Conservation (phyloP, 2,888 invertebrate genomes). For the Ormyrus thymus region DNA sequence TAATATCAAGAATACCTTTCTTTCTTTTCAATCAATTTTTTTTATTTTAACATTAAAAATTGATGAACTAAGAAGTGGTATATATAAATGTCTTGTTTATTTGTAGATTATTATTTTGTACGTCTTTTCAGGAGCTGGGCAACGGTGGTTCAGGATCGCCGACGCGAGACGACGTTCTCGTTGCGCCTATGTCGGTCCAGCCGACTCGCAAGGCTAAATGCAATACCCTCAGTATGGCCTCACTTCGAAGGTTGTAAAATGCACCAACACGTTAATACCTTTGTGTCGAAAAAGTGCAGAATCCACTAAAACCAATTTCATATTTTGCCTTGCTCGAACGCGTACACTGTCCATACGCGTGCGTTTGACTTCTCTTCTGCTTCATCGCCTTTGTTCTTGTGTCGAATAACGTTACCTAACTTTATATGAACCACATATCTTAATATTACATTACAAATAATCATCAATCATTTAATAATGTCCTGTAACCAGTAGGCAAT, state of each 20-base stretch:
- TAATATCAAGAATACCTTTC: too few species aligned
- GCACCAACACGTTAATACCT: neutral
- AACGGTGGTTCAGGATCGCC: slow-evolving; percentile 78
- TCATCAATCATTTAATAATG: slow-evolving; percentile 1
- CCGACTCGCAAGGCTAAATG: slow-evolving; percentile 87
- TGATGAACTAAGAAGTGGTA: too few species aligned
- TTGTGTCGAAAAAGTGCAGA: neutral
- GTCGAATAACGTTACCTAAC: slow-evolving; percentile 39
- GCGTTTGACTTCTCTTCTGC: slow-evolving; percentile 32
- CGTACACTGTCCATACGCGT: slow-evolving; percentile 25
- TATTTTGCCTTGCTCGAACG: slow-evolving; percentile 11
- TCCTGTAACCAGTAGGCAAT: slow-evolving; percentile 28
- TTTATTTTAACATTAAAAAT: too few species aligned
- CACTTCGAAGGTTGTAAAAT: slow-evolving; percentile 79
- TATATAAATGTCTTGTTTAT: neutral
- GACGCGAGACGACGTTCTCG: slow-evolving; percentile 79
- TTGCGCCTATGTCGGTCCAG: slow-evolving; percentile 89
- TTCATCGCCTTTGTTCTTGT: slow-evolving; percentile 31
- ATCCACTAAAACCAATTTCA: neutral
- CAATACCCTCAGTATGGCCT: slow-evolving; percentile 80
- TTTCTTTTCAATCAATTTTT: too few species aligned
- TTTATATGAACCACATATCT: slow-evolving; percentile 5
- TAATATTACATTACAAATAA: slow-evolving; percentile 22
- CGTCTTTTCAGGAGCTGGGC: slow-evolving; percentile 82
- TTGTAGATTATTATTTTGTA: slow-evolving; percentile 35